A percentile compares a stretch with the other conserved stretches of the same genome.
Conservation (phyloP, 2,888 invertebrate species). For the Entomobrya proxima region DNA sequence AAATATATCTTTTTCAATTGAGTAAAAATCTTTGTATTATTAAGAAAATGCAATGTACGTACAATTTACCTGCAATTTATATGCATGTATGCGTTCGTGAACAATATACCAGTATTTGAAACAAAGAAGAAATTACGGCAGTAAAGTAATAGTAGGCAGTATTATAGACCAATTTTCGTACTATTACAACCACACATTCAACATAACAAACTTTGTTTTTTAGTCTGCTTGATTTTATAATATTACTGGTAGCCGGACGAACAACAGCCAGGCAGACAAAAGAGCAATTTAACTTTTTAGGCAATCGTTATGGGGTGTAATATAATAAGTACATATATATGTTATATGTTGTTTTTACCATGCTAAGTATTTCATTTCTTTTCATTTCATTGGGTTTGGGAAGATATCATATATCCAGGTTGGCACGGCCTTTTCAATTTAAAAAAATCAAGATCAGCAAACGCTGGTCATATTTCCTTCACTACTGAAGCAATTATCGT, state of each 20-base stretch:
- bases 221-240: not conserved
- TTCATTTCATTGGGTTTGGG: constrained; percentile 31
- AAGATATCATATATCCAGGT: constrained; percentile 21
- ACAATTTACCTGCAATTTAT: constrained; percentile 54
- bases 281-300: constrained; percentile 50
- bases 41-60: constrained; percentile 34
- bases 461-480: constrained; percentile 63
- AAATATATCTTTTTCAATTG: too few species aligned
- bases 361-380: constrained; percentile 17
- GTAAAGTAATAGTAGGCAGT: not conserved
- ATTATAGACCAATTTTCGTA: not conserved
- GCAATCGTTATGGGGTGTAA: constrained; percentile 18
- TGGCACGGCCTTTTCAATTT: constrained; percentile 61
- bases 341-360: not conserved
- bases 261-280: not conserved
- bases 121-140: constrained; percentile 22
- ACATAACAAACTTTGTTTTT: not conserved
- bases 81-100: constrained; percentile 47
- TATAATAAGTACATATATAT: constrained; percentile 14
- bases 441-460: constrained; percentile 63
- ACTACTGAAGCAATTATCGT: constrained; percentile 65
- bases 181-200: not conserved
- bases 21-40: too few species aligned
- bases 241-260: not conserved
- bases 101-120: constrained; percentile 9